A percentile compares a stretch with the other conserved stretches of the same genome.
Conservation (phyloP, 2,888 invertebrate genomes). For the Allophyes oxyacanthae region DNA sequence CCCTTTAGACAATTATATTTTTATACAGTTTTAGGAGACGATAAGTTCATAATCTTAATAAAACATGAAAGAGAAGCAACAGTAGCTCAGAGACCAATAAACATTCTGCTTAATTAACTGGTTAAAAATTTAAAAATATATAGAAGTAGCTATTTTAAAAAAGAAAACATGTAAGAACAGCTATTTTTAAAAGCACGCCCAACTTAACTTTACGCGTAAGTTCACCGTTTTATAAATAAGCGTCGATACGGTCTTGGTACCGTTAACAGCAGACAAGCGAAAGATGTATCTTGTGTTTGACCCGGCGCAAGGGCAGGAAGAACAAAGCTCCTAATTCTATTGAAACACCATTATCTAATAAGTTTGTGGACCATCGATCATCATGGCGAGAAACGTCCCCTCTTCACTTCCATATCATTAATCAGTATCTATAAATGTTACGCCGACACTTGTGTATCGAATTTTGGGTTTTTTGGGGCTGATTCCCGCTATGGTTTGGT, state of each 20-base stretch:
- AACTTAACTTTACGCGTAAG: slow-evolving; percentile 28
- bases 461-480: slow-evolving; percentile 64
- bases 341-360: slow-evolving; percentile 88
- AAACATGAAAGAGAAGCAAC: no score
- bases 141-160: no score
- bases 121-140: no score
- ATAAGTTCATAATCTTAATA: no score
- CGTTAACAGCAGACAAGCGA: slow-evolving; percentile 42
- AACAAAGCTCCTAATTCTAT: slow-evolving; percentile 87
- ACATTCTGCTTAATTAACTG: no score
- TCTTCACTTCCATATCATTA: slow-evolving; percentile 83
- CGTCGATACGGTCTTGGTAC: slow-evolving; percentile 20
- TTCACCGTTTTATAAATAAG: slow-evolving; percentile 38
- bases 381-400: slow-evolving; percentile 75
- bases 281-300: slow-evolving; percentile 62
- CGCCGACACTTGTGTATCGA: slow-evolving; percentile 83
- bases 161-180: not conserved
- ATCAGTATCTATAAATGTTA: slow-evolving; percentile 87
- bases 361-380: slow-evolving; percentile 83
- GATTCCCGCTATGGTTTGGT: slow-evolving; percentile 21
- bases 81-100: no score
- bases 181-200: slow-evolving; percentile 35
- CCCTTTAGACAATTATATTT: no score
- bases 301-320: slow-evolving; percentile 73
- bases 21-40: no score